A percentile compares a stretch with the other conserved stretches of the same genome.
These are phyloP conservation scores for Sciurus niger DNA, from an alignment of 2,113 vertebrate species.

Conservation along the genomic window DNA sequence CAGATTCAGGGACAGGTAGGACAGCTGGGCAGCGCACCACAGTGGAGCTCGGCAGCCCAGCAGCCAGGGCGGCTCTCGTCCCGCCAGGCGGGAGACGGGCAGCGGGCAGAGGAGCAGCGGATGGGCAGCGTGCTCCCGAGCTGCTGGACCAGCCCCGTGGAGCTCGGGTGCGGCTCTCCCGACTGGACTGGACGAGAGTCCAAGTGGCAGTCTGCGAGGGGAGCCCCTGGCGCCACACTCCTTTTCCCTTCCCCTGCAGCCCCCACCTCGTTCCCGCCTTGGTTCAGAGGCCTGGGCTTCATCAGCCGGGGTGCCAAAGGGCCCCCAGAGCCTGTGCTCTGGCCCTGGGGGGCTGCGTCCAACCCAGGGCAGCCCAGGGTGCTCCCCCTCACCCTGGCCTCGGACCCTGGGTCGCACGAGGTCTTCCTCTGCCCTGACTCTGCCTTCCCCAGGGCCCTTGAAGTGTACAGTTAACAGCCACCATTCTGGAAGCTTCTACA, in stretches of 20 bases:
- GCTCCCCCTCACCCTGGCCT: background rate
- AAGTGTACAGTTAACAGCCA: background rate
- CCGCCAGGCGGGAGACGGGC: no score
- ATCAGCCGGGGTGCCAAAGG: background rate
- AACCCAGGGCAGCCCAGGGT: background rate
- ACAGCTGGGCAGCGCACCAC: background rate
- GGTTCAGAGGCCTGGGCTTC: background rate
- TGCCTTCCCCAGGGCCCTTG: background rate
- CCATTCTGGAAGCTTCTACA: background rate
- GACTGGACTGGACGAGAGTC: no score
- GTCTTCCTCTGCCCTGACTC: background rate
- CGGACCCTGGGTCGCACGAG: no score
- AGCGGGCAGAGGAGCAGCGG: background rate
- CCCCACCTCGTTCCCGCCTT: background rate
- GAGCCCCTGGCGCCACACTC: no score
- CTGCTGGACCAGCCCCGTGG: background rate
- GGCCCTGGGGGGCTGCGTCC: background rate
- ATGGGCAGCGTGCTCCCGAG: rapidly evolving
- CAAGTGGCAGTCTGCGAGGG: no score
- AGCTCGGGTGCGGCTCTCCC: no score
- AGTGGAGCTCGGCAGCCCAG: no score
- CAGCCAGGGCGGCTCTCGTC: no score
- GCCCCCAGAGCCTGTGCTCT: background rate
- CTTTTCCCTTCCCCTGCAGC: rapidly evolving
- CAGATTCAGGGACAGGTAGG: background rate